These are phyloP conservation scores for Platichthys flesus DNA, from an alignment of 2,113 vertebrate species.

Conservation along the genomic window DNA sequence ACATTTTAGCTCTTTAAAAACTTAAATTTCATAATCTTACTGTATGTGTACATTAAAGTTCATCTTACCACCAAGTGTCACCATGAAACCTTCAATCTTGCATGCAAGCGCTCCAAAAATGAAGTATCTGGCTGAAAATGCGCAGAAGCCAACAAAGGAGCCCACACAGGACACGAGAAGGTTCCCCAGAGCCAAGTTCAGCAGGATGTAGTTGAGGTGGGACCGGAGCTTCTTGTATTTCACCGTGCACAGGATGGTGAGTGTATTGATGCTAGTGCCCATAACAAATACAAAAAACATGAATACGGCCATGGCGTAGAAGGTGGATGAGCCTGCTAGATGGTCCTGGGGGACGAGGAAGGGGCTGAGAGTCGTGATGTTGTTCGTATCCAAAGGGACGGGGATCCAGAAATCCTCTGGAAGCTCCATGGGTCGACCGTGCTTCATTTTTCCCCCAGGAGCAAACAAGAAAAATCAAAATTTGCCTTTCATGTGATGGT, in stretches of 20 bases:
- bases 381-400: constrained; percentile 71
- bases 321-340: constrained; percentile 65
- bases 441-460: constrained; percentile 33
- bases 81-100: constrained; percentile 82
- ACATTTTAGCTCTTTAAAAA: not conserved
- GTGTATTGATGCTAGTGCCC: constrained; percentile 74
- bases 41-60: not conserved
- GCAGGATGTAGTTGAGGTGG: constrained; percentile 86
- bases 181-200: constrained; percentile 82
- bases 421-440: constrained; percentile 52
- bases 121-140: constrained; percentile 79
- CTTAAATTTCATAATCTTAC: not conserved
- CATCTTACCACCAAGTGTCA: constrained; percentile 80
- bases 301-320: constrained; percentile 74
- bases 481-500: constrained; percentile 2
- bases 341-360: constrained; percentile 84
- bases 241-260: constrained; percentile 80
- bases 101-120: constrained; percentile 77
- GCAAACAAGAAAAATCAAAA: not conserved
- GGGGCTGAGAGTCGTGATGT: constrained; percentile 78
- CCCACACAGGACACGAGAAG: constrained; percentile 79
- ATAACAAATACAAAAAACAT: constrained; percentile 70
- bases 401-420: constrained; percentile 83
- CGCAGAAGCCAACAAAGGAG: constrained; percentile 71
- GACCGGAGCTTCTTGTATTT: constrained; percentile 84